Conservation (phyloP, 2,888 invertebrate genomes). For the Drosophila helvetica region DNA sequence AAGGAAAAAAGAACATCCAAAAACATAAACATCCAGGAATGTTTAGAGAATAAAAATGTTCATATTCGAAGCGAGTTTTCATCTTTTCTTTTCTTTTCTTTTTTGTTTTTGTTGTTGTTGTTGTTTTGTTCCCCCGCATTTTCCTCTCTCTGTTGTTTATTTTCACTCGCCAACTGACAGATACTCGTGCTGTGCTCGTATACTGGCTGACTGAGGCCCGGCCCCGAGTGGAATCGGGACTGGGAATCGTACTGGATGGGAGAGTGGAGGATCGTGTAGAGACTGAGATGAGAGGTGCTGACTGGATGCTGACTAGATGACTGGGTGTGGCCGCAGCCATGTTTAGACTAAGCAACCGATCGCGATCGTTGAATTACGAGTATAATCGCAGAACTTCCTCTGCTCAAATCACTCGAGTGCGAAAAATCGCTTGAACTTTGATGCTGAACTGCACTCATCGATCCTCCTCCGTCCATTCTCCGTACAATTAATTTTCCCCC, state of each 20-base stretch:
- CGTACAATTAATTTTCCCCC: slow-evolving; percentile 20
- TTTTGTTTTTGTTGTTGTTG: no score
- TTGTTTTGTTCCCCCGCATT: slow-evolving; percentile 14
- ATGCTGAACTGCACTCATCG: slow-evolving; percentile 66
- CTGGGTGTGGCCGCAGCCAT: slow-evolving; percentile 68
- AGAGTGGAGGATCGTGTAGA: background rate
- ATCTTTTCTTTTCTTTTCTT: slow-evolving; percentile 6
- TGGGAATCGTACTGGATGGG: background rate
- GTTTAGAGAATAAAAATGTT: slow-evolving; percentile 67
- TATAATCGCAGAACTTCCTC: slow-evolving; percentile 48
- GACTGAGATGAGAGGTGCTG: background rate
- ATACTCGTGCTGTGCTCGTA: slow-evolving; percentile 30
- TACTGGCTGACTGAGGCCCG: slow-evolving; percentile 46
- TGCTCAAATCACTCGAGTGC: slow-evolving; percentile 47
- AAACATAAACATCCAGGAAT: slow-evolving; percentile 72
- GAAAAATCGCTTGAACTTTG: slow-evolving; percentile 68
- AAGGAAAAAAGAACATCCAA: slow-evolving; percentile 14
- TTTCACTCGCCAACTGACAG: slow-evolving; percentile 60
- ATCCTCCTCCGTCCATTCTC: slow-evolving; percentile 8
- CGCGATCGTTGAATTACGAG: slow-evolving; percentile 38
- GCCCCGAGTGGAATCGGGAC: slow-evolving; percentile 8
- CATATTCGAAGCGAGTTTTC: slow-evolving; percentile 25
- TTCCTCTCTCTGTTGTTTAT: slow-evolving; percentile 64
- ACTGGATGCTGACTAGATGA: slow-evolving; percentile 15
- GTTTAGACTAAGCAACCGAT: slow-evolving; percentile 71